Percentiles rank a stretch among this genome's conserved stretches.
These are phyloP conservation scores for Pterocles burchelli DNA, from an alignment of 2,113 vertebrate species.

Conservation along the genomic window DNA sequence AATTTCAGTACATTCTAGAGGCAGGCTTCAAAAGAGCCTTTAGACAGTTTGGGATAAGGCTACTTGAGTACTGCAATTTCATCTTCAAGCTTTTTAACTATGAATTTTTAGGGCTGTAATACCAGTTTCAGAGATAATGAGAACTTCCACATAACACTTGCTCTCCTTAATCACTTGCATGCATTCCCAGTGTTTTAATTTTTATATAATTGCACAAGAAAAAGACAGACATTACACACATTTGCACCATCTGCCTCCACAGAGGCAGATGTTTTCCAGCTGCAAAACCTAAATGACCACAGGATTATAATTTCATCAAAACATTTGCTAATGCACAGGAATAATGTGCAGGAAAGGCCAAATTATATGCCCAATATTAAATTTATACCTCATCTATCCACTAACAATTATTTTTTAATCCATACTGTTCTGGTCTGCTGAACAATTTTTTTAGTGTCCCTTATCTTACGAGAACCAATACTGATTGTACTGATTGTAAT, in stretches of 20 bases:
- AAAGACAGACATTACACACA: background rate
- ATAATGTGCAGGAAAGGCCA: background rate
- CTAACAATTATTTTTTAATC: constrained; percentile 26
- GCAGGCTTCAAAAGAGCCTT: background rate
- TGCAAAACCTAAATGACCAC: constrained; percentile 16
- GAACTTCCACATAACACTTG: background rate
- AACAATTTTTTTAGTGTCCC: background rate
- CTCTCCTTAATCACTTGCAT: constrained; percentile 6
- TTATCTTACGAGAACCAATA: background rate
- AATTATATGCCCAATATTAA: background rate
- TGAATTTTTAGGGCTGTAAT: background rate
- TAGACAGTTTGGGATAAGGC: background rate
- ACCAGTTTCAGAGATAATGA: background rate
- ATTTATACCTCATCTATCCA: constrained; percentile 3
- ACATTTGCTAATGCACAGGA: background rate
- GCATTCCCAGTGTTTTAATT: background rate
- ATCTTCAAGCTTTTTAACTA: constrained; percentile 3
- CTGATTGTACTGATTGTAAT: background rate
- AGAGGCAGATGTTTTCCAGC: constrained; percentile 38
- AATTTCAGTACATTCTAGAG: background rate
- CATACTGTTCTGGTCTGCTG: background rate
- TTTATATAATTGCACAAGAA: constrained; percentile 11
- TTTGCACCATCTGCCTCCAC: constrained; percentile 3
- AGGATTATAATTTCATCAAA: background rate
- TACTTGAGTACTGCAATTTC: background rate